phyloP scores from a whole-genome alignment of 2,113 vertebrate genomes.

The Daubentonia madagascariensis region DNA sequence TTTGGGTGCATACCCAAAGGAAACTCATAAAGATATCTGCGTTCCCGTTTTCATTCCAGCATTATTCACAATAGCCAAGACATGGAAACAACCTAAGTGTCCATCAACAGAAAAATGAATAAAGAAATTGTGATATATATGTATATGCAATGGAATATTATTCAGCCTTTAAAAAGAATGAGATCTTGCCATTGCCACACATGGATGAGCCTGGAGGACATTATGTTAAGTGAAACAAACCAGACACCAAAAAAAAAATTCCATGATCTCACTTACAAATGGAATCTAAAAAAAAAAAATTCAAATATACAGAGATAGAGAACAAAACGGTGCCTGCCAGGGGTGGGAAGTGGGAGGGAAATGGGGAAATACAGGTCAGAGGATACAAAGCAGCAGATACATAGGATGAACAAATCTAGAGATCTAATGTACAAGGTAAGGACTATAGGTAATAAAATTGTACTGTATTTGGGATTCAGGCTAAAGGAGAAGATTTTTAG shows the following conservation, averaged over 20 bases:
- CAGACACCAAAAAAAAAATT: neutral
- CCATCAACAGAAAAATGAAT: neutral
- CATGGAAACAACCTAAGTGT: neutral
- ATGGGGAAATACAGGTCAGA: neutral
- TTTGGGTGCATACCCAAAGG: neutral
- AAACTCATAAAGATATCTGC: neutral
- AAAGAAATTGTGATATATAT: neutral
- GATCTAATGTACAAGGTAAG: neutral
- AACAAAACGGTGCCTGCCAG: neutral
- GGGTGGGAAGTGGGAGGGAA: neutral
- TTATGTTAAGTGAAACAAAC: neutral
- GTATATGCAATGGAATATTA: no score
- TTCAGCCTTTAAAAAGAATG: neutral
- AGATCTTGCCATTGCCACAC: neutral
- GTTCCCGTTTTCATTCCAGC: neutral
- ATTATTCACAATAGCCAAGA: neutral
- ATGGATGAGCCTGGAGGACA: neutral
- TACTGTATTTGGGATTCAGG: neutral
- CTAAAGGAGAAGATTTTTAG: neutral
- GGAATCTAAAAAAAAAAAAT: neutral
- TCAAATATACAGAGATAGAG: neutral
- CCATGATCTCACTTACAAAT: neutral
- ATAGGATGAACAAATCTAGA: neutral
- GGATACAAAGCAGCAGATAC: neutral
- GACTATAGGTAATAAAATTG: neutral